A percentile compares a stretch with the other conserved stretches of the same genome.
Conservation (phyloP, 2,888 invertebrate species). For the Lasioglossum calceatum region DNA sequence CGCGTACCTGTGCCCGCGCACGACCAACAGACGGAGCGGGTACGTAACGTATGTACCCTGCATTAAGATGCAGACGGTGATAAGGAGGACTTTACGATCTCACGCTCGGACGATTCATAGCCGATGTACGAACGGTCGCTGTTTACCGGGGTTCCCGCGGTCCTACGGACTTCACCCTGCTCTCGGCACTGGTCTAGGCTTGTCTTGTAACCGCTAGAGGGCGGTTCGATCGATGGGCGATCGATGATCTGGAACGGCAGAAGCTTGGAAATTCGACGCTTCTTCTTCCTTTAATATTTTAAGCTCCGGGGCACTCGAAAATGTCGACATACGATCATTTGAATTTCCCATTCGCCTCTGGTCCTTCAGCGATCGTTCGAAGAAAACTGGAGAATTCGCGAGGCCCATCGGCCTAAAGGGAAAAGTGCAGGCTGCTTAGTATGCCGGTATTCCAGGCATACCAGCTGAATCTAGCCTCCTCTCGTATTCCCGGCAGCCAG, state of each 20-base stretch:
- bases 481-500: constrained; percentile 64
- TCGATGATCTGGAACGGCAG: not conserved
- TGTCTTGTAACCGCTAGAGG: not conserved
- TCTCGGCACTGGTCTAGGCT: not conserved
- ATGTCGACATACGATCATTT: not conserved
- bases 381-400: not conserved
- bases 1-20: constrained; percentile 53
- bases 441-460: constrained; percentile 69
- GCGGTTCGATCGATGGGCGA: not conserved
- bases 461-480: constrained; percentile 73
- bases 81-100: constrained; percentile 84
- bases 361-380: not conserved
- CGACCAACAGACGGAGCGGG: constrained; percentile 60
- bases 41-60: constrained; percentile 76
- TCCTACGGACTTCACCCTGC: constrained; percentile 37
- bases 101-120: constrained; percentile 83
- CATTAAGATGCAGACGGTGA: constrained; percentile 83
- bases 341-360: not conserved
- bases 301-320: no score
- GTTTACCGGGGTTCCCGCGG: constrained; percentile 78
- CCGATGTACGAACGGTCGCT: constrained; percentile 80
- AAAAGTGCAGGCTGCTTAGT: constrained; percentile 55
- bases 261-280: not conserved
- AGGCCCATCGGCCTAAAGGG: constrained; percentile 30
- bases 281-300: not conserved